phyloP scores from a whole-genome alignment of 2,113 vertebrate species.

The Asarcornis scutulata region DNA sequence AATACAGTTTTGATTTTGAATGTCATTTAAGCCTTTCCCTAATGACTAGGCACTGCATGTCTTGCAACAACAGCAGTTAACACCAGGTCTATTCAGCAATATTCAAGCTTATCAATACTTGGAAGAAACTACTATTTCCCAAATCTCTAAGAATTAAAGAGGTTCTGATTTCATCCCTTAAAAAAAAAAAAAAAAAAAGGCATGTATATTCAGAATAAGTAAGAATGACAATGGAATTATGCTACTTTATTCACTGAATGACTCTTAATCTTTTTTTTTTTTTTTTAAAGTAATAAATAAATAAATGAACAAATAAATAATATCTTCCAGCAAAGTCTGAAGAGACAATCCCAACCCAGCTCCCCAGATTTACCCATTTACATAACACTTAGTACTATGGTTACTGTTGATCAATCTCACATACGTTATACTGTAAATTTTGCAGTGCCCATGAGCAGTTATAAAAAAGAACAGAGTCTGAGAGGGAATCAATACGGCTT shows the following conservation, averaged over 20 bases:
- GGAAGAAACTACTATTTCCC: neutral
- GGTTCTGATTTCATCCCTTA: neutral
- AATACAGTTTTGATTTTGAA: neutral
- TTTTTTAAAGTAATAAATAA: neutral
- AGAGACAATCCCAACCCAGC: neutral
- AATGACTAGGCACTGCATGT: neutral
- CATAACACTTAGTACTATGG: neutral
- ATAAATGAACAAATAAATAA: neutral
- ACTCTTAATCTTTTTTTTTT: neutral
- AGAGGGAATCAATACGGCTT: neutral
- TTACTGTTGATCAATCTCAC: neutral
- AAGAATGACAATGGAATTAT: neutral
- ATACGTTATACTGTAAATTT: neutral
- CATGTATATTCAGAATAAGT: neutral
- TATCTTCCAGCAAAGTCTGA: neutral
- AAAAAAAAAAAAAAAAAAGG: neutral
- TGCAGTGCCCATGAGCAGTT: neutral
- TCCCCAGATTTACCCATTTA: neutral
- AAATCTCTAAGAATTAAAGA: neutral
- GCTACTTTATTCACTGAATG: neutral
- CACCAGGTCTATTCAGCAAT: neutral
- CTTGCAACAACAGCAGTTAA: neutral
- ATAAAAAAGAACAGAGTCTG: neutral
- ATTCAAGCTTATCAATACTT: neutral
- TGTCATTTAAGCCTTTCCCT: conserved; percentile 32